A percentile compares a stretch with the other conserved stretches of the same genome.
phyloP scores from a whole-genome alignment of 2,113 vertebrate genomes.

The Chascanopsetta lugubris region DNA sequence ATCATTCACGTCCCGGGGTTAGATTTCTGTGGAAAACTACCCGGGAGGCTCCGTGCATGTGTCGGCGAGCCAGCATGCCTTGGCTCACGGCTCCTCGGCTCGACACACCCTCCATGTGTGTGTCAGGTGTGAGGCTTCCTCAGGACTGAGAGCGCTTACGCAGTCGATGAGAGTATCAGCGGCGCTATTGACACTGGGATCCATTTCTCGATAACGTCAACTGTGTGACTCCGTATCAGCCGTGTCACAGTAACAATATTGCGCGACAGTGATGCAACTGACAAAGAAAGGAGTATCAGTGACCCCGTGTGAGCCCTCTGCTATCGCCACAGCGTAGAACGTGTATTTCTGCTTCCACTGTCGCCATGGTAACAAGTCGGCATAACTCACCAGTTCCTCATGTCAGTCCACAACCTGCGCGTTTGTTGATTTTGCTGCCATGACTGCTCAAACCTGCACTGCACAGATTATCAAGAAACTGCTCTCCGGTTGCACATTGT shows the following conservation, averaged over 20 bases:
- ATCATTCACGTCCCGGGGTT: constrained; percentile 67
- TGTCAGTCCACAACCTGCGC: too few relatives aligned
- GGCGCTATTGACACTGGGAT: not conserved
- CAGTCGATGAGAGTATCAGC: constrained; percentile 16
- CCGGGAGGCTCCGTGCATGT: constrained; percentile 14
- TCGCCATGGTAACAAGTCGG: too few relatives aligned
- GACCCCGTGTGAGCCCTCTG: not conserved
- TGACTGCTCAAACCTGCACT: too few relatives aligned
- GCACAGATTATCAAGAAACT: too few relatives aligned
- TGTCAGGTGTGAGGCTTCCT: constrained; percentile 64
- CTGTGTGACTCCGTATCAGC: too few relatives aligned
- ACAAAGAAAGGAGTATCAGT: not conserved
- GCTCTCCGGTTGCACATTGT: too few relatives aligned
- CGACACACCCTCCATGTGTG: constrained; percentile 65
- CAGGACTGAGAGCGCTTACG: constrained; percentile 48
- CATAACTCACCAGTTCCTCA: too few relatives aligned
- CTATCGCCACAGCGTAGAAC: too few relatives aligned
- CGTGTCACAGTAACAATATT: not conserved
- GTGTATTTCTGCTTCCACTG: too few relatives aligned
- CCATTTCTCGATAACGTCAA: not conserved
- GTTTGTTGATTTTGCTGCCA: too few relatives aligned
- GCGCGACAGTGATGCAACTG: not conserved
- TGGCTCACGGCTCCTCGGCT: constrained; percentile 32
- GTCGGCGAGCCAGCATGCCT: constrained; percentile 15
- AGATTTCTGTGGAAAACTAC: constrained; percentile 76